Percentiles rank a stretch among this genome's conserved stretches.
Evolutionary conservation across 2,797 vertebrate species (phyloP).

Genomic region (Lophotriccus pileatus): DNA sequence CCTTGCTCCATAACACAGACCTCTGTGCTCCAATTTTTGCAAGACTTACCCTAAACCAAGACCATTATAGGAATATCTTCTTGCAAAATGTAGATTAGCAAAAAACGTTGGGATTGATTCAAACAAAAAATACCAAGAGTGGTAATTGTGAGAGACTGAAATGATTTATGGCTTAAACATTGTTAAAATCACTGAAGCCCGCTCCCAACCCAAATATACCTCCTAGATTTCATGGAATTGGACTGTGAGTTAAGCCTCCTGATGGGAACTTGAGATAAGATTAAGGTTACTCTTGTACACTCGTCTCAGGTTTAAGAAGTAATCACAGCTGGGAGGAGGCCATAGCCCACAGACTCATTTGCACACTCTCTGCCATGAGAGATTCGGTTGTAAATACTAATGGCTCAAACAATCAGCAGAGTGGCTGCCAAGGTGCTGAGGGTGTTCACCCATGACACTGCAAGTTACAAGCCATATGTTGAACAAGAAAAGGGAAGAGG

Average conservation of each 20-base stretch:
- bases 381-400: background rate
- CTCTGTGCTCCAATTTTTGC: background rate
- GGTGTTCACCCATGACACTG: background rate
- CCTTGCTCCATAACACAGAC: background rate
- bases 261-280: background rate
- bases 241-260: background rate
- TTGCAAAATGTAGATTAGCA: background rate
- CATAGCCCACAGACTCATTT: background rate
- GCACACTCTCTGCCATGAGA: background rate
- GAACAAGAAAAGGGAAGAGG: background rate
- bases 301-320: background rate
- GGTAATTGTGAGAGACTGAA: background rate
- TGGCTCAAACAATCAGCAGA: background rate
- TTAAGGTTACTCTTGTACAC: background rate
- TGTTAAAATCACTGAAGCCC: background rate
- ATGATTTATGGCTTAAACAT: background rate
- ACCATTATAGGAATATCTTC: background rate
- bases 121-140: background rate
- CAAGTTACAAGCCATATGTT: background rate
- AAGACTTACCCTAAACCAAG: background rate
- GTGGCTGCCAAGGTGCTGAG: background rate
- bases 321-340: background rate
- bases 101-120: background rate
- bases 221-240: background rate
- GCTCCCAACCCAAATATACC: background rate